A percentile compares a stretch with the other conserved stretches of the same genome.
phyloP scores from a whole-genome alignment of 2,113 vertebrate species.

The Prietella phreatophila region DNA sequence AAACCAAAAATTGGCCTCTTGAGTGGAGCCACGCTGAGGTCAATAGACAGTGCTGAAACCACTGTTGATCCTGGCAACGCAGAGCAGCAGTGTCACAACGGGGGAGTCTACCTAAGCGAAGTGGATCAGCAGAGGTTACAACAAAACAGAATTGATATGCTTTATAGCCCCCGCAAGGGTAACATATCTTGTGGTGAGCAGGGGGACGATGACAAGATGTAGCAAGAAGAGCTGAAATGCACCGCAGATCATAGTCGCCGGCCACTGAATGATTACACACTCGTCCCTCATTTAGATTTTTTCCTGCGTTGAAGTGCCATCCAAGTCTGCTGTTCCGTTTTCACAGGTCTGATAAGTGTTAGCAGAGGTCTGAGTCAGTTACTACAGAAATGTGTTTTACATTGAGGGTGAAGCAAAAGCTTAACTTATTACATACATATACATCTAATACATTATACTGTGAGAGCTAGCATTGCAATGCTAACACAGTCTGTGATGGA shows the following conservation, averaged over 20 bases:
- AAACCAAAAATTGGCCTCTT: constrained; percentile 46
- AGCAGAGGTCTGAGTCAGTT: constrained; percentile 12
- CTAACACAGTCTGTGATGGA: constrained; percentile 3
- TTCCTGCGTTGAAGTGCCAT: constrained; percentile 6
- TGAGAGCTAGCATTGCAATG: background rate
- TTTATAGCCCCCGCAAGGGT: constrained; percentile 50
- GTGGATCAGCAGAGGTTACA: constrained; percentile 52
- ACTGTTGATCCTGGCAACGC: constrained; percentile 55
- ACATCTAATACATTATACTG: background rate
- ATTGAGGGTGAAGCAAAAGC: background rate
- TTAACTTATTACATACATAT: constrained; percentile 3
- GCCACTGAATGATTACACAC: constrained; percentile 47
- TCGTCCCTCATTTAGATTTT: constrained; percentile 31
- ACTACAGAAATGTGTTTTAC: background rate
- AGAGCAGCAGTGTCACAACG: constrained; percentile 45
- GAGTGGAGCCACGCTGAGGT: constrained; percentile 50
- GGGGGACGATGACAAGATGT: constrained; percentile 46
- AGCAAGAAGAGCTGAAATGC: constrained; percentile 28
- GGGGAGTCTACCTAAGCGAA: constrained; percentile 49
- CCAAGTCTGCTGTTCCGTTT: constrained; percentile 12
- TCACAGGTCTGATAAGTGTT: constrained; percentile 31
- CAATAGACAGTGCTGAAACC: constrained; percentile 46
- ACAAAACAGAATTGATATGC: constrained; percentile 51
- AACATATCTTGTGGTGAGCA: constrained; percentile 50
- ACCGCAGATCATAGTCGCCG: constrained; percentile 40